Evolutionary conservation across 2,888 invertebrate species (phyloP).

Genomic region (Lamellibrachia columna): DNA sequence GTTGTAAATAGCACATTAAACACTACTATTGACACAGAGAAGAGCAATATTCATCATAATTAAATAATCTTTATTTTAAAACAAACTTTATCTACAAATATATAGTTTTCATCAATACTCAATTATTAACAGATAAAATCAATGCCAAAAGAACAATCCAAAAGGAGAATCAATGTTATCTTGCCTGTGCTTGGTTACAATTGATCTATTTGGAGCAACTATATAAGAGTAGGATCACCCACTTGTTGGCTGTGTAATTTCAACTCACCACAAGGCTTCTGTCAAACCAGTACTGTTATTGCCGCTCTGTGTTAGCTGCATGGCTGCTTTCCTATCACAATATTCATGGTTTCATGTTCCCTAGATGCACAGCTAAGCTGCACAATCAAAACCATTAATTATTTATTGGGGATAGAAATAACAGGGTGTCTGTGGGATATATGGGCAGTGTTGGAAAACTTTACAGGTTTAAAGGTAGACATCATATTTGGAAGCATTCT

Average conservation of each 20-base stretch:
- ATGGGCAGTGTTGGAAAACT: background rate
- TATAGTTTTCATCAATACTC: background rate
- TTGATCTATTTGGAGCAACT: background rate
- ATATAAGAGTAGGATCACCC: background rate
- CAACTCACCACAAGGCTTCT: constrained; percentile 6
- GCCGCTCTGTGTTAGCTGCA: background rate
- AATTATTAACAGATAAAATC: background rate
- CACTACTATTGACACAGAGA: no score
- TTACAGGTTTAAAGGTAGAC: background rate
- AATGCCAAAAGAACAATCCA: background rate
- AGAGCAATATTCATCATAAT: background rate
- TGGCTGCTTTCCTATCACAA: background rate
- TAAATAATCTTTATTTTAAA: background rate
- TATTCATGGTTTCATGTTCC: background rate
- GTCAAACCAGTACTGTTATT: background rate
- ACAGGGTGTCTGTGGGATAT: background rate
- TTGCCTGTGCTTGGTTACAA: background rate
- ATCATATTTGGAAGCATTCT: background rate
- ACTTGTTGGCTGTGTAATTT: background rate
- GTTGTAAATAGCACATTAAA: no score
- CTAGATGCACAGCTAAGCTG: background rate
- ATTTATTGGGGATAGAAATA: background rate
- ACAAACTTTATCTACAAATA: background rate
- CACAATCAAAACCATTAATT: background rate
- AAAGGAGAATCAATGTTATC: background rate